Percentiles rank a stretch among this genome's conserved stretches.
Evolutionary conservation across 2,113 vertebrate species (phyloP).

Genomic region (Pluvialis apricaria): DNA sequence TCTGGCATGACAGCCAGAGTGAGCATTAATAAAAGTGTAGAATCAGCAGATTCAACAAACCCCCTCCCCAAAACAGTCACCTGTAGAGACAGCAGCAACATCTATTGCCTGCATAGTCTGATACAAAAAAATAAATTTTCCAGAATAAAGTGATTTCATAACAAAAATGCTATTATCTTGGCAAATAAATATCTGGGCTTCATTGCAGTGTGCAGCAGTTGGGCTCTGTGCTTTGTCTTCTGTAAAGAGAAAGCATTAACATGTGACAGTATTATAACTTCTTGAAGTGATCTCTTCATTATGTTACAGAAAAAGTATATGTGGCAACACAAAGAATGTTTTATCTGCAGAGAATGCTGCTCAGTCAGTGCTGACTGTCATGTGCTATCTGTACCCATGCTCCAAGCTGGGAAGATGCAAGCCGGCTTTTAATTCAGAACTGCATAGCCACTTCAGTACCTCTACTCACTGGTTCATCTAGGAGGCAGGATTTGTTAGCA

Average conservation of each 20-base stretch:
- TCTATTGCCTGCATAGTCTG: neutral
- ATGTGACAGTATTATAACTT: constrained; percentile 21
- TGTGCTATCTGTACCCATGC: neutral
- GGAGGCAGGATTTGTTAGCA: neutral
- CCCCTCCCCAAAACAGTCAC: neutral
- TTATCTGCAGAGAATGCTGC: neutral
- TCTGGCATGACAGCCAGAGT: neutral
- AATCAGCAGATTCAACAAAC: neutral
- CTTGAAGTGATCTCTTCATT: constrained; percentile 38
- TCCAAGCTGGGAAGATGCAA: neutral
- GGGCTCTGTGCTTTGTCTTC: constrained; percentile 14
- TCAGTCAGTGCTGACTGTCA: constrained; percentile 35
- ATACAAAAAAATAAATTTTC: neutral
- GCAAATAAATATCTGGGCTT: neutral
- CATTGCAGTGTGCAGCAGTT: neutral
- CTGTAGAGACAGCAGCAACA: neutral
- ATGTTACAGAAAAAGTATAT: neutral
- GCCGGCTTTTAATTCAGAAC: neutral
- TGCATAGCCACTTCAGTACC: neutral
- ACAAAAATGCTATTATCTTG: neutral
- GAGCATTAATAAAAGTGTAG: neutral
- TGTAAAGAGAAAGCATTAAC: neutral
- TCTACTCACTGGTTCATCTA: neutral
- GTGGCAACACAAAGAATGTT: neutral
- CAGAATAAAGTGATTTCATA: neutral